Conservation (phyloP, 1,140 invertebrate species). For the Pantala flavescens region DNA sequence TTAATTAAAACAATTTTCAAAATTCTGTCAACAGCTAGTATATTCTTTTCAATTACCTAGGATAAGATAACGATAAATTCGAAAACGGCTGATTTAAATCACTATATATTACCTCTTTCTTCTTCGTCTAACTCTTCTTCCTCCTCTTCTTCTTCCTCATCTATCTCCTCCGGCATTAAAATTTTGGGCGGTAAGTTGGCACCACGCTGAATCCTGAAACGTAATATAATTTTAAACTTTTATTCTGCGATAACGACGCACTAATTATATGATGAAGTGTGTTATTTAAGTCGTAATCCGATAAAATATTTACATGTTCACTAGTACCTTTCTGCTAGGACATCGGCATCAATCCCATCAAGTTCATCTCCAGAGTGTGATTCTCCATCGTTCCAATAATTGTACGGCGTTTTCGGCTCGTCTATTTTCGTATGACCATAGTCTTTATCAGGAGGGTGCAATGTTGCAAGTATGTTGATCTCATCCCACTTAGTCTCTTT, state of each 20-base stretch:
- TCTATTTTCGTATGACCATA: constrained; percentile 99
- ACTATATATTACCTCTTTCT: constrained; percentile 45
- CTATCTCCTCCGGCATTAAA: constrained; percentile 42
- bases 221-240: constrained; percentile 10
- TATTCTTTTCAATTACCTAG: too few species aligned
- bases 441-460: constrained; percentile 96
- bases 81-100: too few species aligned
- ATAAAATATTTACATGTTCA: not conserved
- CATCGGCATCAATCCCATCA: constrained; percentile 64
- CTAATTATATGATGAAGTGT: not conserved
- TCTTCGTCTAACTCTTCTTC: constrained; percentile 45
- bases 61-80: too few species aligned
- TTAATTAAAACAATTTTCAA: too few species aligned
- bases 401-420: constrained; percentile 95
- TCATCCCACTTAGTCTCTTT: constrained; percentile 95
- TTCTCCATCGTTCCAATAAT: constrained; percentile 53
- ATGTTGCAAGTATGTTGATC: constrained; percentile 97
- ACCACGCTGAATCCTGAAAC: constrained; percentile 38
- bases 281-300: constrained; percentile 11
- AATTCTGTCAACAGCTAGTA: too few species aligned
- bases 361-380: constrained; percentile 53
- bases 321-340: constrained; percentile 42
- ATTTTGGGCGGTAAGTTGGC: constrained; percentile 47
- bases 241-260: too few species aligned
- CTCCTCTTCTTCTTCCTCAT: constrained; percentile 51